phyloP scores from a whole-genome alignment of 2,888 invertebrate genomes.

The Coecobrya sp. region DNA sequence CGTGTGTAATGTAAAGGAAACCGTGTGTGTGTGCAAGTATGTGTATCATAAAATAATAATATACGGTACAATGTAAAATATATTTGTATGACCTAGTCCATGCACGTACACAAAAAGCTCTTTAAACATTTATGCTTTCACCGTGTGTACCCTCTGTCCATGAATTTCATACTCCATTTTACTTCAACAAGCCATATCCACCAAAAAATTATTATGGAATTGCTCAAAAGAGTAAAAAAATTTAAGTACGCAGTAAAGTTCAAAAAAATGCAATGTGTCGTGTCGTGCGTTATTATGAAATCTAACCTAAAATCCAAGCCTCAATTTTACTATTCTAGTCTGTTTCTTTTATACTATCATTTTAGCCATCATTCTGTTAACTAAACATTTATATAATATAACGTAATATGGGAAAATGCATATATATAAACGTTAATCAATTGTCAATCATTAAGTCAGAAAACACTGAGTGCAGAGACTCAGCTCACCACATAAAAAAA shows the following conservation, averaged over 20 bases:
- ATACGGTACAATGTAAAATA: neutral
- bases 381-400: slow-evolving; percentile 1
- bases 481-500: slow-evolving; percentile 41
- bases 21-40: neutral
- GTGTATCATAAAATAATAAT: neutral
- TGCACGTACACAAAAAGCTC: neutral
- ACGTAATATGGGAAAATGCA: slow-evolving; percentile 31
- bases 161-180: slow-evolving; percentile 35
- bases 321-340: neutral
- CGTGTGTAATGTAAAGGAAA: neutral
- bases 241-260: slow-evolving; percentile 4
- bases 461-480: neutral
- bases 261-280: neutral
- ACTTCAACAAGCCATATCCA: neutral
- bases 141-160: slow-evolving; percentile 47
- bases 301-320: slow-evolving; percentile 32
- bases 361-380: neutral
- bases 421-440: slow-evolving; percentile 41
- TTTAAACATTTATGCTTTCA: slow-evolving; percentile 36
- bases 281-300: slow-evolving; percentile 1
- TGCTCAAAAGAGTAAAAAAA: neutral
- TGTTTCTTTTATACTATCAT: slow-evolving; percentile 11
- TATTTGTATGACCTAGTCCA: slow-evolving; percentile 31
- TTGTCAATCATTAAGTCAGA: slow-evolving; percentile 52
- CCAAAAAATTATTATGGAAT: neutral